Conservation (phyloP, 2,797 vertebrate genomes). For the Pelodytes ibericus region DNA sequence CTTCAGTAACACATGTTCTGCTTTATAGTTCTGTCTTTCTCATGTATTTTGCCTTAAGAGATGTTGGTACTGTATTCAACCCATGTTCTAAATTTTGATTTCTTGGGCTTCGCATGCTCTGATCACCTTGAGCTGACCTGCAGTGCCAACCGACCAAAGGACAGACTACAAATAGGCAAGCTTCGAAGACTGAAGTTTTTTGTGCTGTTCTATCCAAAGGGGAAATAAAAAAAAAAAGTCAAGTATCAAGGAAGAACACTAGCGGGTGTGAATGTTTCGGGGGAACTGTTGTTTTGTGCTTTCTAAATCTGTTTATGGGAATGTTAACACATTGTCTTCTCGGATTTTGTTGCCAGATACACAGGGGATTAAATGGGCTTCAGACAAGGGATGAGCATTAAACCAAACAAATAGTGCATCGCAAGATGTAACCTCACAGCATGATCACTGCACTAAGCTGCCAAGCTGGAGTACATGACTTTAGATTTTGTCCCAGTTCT, state of each 20-base stretch:
- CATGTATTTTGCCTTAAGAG: too few species aligned
- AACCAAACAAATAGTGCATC: constrained; percentile 28
- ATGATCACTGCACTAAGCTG: constrained; percentile 1
- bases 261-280: constrained; percentile 38
- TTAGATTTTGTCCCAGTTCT: constrained; percentile 28
- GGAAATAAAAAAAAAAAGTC: not conserved
- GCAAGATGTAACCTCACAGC: constrained; percentile 27
- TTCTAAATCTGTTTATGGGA: constrained; percentile 12
- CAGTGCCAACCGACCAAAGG: constrained; percentile 28
- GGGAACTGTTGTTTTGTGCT: constrained; percentile 33
- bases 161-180: constrained; percentile 23
- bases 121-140: constrained; percentile 43
- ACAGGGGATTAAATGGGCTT: constrained; percentile 1
- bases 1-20: too few species aligned
- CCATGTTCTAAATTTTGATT: too few species aligned
- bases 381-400: constrained; percentile 18
- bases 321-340: not conserved
- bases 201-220: constrained; percentile 28
- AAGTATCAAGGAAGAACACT: constrained; percentile 22
- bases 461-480: constrained; percentile 16
- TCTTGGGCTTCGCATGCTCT: not conserved
- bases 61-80: too few species aligned
- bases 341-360: not conserved
- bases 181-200: constrained; percentile 26
- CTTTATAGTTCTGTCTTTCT: too few species aligned